Evolutionary conservation across 2,888 invertebrate genomes (phyloP).

Genomic region (Pilophorus perplexus): DNA sequence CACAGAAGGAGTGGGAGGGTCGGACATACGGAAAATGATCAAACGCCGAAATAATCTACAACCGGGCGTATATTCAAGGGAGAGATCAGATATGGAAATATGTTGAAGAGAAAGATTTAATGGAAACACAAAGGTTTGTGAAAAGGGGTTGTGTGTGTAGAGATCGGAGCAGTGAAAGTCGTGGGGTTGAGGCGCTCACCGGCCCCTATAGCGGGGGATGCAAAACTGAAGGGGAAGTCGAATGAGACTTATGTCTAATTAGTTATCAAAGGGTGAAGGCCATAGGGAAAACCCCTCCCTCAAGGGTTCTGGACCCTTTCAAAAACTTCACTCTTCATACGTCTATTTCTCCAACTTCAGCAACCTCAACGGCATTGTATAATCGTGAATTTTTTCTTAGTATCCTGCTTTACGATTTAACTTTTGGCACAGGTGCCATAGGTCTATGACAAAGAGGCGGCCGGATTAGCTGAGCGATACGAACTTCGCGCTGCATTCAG

Average conservation of each 20-base stretch:
- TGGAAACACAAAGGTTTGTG: constrained; percentile 41
- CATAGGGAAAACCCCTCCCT: constrained; percentile 41
- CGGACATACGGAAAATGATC: constrained; percentile 17
- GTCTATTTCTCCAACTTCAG: constrained; percentile 19
- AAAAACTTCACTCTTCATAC: constrained; percentile 16
- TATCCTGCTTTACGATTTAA: too few species aligned
- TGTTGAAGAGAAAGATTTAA: constrained; percentile 43
- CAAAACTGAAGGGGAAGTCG: constrained; percentile 30
- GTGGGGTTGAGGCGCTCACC: constrained; percentile 17
- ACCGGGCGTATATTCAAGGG: constrained; percentile 25
- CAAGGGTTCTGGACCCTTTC: constrained; percentile 51
- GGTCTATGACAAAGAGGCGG: too few species aligned
- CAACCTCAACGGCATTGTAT: too few species aligned
- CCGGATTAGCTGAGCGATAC: too few species aligned
- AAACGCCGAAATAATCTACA: constrained; percentile 32
- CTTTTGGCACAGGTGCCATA: too few species aligned
- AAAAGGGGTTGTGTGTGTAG: not conserved
- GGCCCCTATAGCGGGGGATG: constrained; percentile 12
- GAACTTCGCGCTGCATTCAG: too few species aligned
- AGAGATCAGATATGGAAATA: constrained; percentile 43
- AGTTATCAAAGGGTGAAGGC: constrained; percentile 60
- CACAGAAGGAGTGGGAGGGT: not conserved
- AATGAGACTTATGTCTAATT: constrained; percentile 54
- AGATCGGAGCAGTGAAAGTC: not conserved
- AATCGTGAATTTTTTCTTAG: too few species aligned